phyloP scores from a whole-genome alignment of 2,797 vertebrate genomes.

The Dryobates pubescens region DNA sequence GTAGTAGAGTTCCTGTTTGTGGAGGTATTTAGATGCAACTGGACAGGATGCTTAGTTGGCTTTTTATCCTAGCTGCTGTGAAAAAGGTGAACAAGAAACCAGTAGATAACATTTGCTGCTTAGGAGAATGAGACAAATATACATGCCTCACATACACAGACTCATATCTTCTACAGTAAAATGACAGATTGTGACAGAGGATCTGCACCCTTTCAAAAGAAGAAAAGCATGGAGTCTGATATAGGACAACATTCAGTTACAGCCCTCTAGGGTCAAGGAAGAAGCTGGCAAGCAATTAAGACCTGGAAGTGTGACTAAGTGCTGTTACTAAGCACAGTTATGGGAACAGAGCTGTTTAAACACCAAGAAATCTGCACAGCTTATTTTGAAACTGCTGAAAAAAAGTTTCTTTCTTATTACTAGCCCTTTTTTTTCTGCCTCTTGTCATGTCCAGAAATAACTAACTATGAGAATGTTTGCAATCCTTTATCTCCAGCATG shows the following conservation, averaged over 20 bases:
- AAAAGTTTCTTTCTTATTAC: not conserved
- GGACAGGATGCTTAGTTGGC: fast-evolving
- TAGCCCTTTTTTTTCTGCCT: not conserved
- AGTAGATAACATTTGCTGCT: not conserved
- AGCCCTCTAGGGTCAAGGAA: not conserved
- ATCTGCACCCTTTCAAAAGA: not conserved
- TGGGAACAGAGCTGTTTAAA: not conserved
- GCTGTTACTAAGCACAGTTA: not conserved
- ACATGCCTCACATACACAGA: not conserved
- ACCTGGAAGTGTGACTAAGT: not conserved
- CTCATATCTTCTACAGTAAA: not conserved
- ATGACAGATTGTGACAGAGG: not conserved
- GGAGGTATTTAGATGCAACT: not conserved
- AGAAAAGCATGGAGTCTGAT: not conserved
- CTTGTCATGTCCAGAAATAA: not conserved
- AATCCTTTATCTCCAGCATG: not conserved
- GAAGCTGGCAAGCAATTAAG: not conserved
- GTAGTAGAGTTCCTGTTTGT: not conserved
- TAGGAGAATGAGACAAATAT: not conserved
- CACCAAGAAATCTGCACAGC: not conserved
- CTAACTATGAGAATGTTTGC: not conserved
- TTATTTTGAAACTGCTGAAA: not conserved
- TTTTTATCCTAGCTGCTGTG: not conserved
- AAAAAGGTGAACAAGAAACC: not conserved
- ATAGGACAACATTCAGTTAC: not conserved